phyloP scores from a whole-genome alignment of 2,797 vertebrate genomes.

The Ispidina picta region DNA sequence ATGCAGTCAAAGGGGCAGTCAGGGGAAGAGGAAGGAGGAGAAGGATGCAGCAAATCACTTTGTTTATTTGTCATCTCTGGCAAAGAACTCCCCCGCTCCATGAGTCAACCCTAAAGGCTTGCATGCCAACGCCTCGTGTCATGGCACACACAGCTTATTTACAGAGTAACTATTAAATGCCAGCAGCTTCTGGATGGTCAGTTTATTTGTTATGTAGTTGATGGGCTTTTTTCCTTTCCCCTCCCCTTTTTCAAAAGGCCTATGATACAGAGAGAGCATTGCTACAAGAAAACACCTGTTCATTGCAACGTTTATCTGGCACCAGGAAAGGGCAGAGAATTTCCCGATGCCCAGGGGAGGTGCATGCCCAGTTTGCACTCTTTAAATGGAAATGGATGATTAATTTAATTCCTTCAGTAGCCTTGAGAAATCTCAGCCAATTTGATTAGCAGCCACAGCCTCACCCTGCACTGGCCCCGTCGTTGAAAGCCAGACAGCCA shows the following conservation, averaged over 20 bases:
- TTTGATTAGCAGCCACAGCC: not conserved
- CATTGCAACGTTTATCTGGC: not conserved
- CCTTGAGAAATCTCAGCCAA: constrained; percentile 5
- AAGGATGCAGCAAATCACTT: not conserved
- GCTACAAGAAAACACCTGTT: not conserved
- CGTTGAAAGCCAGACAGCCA: not conserved
- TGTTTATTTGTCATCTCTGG: not conserved
- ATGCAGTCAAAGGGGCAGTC: not conserved
- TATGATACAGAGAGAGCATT: not conserved
- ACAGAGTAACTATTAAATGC: not conserved
- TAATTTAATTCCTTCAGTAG: not conserved
- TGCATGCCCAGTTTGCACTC: not conserved
- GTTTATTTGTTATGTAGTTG: not conserved
- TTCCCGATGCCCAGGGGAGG: not conserved
- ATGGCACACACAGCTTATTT: not conserved
- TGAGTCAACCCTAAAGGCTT: not conserved
- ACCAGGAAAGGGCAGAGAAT: not conserved
- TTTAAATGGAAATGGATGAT: not conserved
- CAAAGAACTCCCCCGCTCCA: not conserved
- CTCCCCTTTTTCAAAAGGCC: not conserved
- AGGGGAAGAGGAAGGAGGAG: not conserved
- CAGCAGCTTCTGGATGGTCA: not conserved
- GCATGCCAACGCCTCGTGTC: not conserved
- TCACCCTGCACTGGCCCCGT: accelerated
- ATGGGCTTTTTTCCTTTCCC: accelerated